Evolutionary conservation across 2,888 invertebrate species (phyloP).

Genomic region (Argyresthia albistria): DNA sequence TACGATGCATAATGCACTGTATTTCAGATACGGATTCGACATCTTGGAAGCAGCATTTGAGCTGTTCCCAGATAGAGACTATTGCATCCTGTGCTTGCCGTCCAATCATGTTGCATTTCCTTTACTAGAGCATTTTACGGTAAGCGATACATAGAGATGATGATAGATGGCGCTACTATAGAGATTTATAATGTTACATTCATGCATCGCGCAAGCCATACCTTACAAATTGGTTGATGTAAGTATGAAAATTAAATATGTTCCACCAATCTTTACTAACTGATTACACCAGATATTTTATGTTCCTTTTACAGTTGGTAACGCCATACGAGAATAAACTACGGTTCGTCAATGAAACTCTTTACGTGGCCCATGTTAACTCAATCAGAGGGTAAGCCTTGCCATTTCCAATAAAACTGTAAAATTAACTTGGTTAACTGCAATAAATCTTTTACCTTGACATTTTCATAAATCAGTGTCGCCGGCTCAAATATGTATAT

Average conservation of each 20-base stretch:
- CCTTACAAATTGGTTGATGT: too few species aligned
- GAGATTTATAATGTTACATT: too few species aligned
- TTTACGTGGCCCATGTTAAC: conserved; percentile 55
- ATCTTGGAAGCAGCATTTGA: conserved; percentile 75
- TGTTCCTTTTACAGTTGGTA: conserved; percentile 39
- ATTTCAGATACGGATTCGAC: conserved; percentile 52
- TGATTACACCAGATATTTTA: too few species aligned
- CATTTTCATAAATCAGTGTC: too few species aligned
- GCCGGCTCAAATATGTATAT: too few species aligned
- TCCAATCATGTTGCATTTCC: conserved; percentile 60
- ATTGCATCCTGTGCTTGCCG: conserved; percentile 73
- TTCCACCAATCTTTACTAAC: too few species aligned
- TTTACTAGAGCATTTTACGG: conserved; percentile 72
- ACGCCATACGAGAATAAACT: conserved; percentile 30
- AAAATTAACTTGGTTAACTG: too few species aligned
- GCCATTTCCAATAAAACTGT: too few species aligned
- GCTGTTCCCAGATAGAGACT: conserved; percentile 74
- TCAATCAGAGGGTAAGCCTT: conserved; percentile 49
- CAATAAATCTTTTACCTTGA: too few species aligned
- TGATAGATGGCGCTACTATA: too few species aligned
- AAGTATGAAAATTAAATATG: too few species aligned
- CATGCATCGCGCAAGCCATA: too few species aligned
- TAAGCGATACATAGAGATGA: conserved; percentile 18
- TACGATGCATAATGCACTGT: neutral
- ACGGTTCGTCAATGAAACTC: conserved; percentile 41